These are phyloP conservation scores for Mythimna albipuncta DNA, from an alignment of 2,888 invertebrate genomes.

Conservation along the genomic window DNA sequence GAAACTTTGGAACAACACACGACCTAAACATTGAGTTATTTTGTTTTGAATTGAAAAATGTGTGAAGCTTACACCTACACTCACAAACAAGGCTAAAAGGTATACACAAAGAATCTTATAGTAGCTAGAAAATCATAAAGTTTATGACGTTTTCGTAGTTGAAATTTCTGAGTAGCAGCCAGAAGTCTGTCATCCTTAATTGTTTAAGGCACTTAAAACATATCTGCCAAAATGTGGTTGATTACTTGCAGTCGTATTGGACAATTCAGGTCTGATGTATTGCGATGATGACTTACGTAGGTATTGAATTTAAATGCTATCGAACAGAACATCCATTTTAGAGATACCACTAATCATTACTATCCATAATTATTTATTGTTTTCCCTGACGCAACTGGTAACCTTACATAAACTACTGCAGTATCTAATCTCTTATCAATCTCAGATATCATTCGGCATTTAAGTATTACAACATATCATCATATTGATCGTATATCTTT, in stretches of 20 bases:
- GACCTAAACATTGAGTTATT: constrained; percentile 51
- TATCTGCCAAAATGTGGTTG: not conserved
- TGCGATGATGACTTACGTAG: not conserved
- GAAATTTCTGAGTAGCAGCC: not conserved
- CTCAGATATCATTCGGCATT: constrained; percentile 14
- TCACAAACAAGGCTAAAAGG: constrained; percentile 5
- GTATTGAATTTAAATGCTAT: constrained; percentile 17
- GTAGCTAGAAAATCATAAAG: not conserved
- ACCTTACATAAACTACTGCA: constrained; percentile 9
- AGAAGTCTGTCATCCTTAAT: not conserved
- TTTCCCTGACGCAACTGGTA: constrained; percentile 29
- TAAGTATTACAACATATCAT: constrained; percentile 1
- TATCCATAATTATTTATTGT: not conserved
- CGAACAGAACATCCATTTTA: not conserved
- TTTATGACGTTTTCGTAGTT: not conserved
- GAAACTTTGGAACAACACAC: constrained; percentile 63
- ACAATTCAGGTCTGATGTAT: not conserved
- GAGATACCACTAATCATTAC: constrained; percentile 12
- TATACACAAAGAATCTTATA: not conserved
- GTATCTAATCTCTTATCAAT: constrained; percentile 39
- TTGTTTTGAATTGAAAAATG: constrained; percentile 50
- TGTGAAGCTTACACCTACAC: constrained; percentile 20
- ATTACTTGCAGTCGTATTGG: not conserved
- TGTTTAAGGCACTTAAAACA: not conserved
- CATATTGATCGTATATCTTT: too few species aligned